Base-by-base conservation (phyloP, 2,113 vertebrate genomes). In the Rana temporaria region DNA sequence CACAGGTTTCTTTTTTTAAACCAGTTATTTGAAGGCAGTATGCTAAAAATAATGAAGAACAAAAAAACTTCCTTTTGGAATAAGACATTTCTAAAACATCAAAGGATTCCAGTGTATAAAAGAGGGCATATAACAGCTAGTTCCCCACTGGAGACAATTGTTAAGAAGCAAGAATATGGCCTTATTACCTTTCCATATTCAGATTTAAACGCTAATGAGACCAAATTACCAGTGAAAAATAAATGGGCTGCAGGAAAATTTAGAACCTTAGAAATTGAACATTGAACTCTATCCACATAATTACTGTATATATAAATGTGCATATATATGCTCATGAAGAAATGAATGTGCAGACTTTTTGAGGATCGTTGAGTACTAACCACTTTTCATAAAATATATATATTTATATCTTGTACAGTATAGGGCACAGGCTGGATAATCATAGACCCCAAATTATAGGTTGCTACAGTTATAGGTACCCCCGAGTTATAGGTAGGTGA, bases 181-280 rank as follows among this genome's bases (percentile, higher is more conserved):
- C 52, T 74, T 56, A 74, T 74, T 74, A 74, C 71, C 71, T 74
- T 74, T 59, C 19, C 34, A 38, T 38, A 59, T 59, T 59, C 56
- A 74, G 16, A 60, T 32, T 60, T 74, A 32, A 74, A 74, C 55
- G 20, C 26, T 74, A 74, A 74, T 74, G 71, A 74, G 71, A 74
- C 56, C 11, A 16, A 7, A 34, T 74, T 60, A 74, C 19, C 55
- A 74, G 26, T 60, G 19, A 38, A 71, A 73, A 74, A 48, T 48
- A 74, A 73, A 26, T 73, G 55, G 70, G 55, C 57, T 32, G n/a
- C 55, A 55, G 19, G 55, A 74, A 60, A 60, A 22, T 60, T 55
- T 26, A 53, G 20, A 71, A n/a, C 30, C 48, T 15, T 48, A 53
- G 68, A 53, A 53, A 48, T 14, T 48, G 42, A 48, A 48, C 42